Evolutionary conservation across 2,113 vertebrate species (phyloP).

Genomic region (Stegastes partitus): DNA sequence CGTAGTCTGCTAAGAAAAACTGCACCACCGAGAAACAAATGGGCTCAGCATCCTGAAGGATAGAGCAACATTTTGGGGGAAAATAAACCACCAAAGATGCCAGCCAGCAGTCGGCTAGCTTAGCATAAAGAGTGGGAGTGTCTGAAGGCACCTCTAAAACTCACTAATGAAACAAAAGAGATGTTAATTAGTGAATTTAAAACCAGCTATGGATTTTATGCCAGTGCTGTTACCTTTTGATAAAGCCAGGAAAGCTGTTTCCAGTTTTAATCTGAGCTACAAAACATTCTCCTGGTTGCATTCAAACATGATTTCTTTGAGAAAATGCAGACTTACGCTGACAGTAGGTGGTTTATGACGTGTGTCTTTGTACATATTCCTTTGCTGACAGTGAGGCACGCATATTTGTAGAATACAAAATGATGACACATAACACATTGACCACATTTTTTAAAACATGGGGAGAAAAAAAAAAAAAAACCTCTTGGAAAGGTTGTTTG

Average conservation of each 20-base stretch:
- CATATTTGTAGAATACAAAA: slow-evolving; percentile 10
- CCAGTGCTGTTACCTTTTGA: not conserved
- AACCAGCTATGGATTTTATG: not conserved
- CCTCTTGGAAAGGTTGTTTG: slow-evolving; percentile 32
- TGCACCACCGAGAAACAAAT: not conserved
- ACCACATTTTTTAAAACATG: not conserved
- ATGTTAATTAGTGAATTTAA: not conserved
- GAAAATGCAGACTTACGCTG: no score
- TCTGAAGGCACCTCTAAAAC: not conserved
- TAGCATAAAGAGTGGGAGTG: not conserved
- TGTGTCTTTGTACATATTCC: no score
- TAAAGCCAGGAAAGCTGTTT: not conserved
- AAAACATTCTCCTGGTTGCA: not conserved
- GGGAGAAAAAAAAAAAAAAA: no score
- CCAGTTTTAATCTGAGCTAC: not conserved
- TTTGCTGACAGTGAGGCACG: no score
- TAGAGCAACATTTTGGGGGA: not conserved
- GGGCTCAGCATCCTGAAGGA: not conserved
- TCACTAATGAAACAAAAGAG: not conserved
- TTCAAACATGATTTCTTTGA: not conserved
- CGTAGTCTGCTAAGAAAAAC: not conserved
- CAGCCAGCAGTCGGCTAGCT: not conserved
- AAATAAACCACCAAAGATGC: not conserved
- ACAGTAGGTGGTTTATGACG: no score
- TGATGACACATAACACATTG: not conserved